Evolutionary conservation across 2,113 vertebrate genomes (phyloP).

Genomic region (Pachypanchax playfairii): DNA sequence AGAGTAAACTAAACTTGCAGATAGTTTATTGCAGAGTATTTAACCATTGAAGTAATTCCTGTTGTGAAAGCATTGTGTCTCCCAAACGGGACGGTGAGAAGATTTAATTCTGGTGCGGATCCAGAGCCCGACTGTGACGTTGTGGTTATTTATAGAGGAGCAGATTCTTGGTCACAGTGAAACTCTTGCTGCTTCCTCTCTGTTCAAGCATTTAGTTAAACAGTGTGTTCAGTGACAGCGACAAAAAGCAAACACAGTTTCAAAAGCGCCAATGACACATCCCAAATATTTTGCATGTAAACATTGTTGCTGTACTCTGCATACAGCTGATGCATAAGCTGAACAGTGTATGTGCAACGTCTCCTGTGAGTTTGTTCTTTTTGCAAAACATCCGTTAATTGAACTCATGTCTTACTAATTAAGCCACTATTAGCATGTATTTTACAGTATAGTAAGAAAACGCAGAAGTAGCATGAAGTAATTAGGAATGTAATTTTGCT

Average conservation of each 20-base stretch:
- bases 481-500: no score
- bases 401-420: no score
- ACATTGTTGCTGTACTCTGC: conserved; percentile 17
- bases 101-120: neutral
- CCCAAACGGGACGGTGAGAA: neutral
- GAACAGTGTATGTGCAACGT: neutral
- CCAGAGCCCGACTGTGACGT: neutral
- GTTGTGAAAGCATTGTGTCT: neutral
- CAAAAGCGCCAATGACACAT: conserved; percentile 20
- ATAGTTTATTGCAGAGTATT: neutral
- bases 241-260: conserved; percentile 38
- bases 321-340: conserved; percentile 19
- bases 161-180: conserved; percentile 28
- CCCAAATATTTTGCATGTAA: conserved; percentile 53
- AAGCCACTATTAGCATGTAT: no score
- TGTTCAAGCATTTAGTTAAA: conserved; percentile 38
- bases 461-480: no score
- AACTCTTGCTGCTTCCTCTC: conserved; percentile 5
- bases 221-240: conserved; percentile 14
- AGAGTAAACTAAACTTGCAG: neutral
- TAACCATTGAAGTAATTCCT: neutral
- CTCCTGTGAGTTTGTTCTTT: conserved; percentile 6
- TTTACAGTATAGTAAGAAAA: no score
- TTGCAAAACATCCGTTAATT: neutral
- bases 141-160: conserved; percentile 1